Conservation (phyloP, 2,888 invertebrate genomes). For the Altica lythri region DNA sequence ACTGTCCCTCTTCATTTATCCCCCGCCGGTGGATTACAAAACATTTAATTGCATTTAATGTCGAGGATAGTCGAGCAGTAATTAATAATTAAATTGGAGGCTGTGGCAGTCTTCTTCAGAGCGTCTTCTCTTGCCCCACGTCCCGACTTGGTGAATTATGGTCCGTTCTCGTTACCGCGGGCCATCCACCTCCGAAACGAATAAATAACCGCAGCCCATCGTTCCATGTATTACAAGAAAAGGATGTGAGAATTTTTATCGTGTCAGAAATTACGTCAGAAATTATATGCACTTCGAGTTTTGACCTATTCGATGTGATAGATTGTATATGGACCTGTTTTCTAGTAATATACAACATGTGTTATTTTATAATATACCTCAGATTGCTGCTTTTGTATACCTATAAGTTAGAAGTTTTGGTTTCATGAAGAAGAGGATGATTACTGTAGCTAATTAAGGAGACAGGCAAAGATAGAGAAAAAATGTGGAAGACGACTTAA, state of each 20-base stretch:
- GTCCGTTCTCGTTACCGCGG: constrained; percentile 42
- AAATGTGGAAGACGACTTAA: too few species aligned
- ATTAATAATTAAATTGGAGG: constrained; percentile 50
- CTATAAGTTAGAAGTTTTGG: too few species aligned
- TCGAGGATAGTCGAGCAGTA: constrained; percentile 47
- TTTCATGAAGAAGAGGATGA: too few species aligned
- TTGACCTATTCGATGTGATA: background rate
- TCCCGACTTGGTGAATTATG: constrained; percentile 45
- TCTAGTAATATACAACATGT: too few species aligned
- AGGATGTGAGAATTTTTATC: constrained; percentile 34
- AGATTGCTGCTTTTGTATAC: too few species aligned
- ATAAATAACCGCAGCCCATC: constrained; percentile 30
- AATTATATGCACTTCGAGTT: background rate
- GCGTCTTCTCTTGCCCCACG: constrained; percentile 27
- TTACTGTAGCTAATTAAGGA: too few species aligned
- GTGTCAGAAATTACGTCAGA: constrained; percentile 27
- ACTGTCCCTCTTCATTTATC: constrained; percentile 9
- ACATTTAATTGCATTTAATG: constrained; percentile 50
- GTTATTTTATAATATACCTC: too few species aligned
- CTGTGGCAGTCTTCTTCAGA: constrained; percentile 29
- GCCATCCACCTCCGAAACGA: constrained; percentile 32
- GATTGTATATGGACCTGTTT: too few species aligned
- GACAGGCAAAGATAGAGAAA: too few species aligned
- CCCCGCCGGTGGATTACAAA: constrained; percentile 20
- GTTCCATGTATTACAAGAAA: constrained; percentile 17